Evolutionary conservation across 1,140 invertebrate species (phyloP).

Genomic region (Zaprionus inermis): DNA sequence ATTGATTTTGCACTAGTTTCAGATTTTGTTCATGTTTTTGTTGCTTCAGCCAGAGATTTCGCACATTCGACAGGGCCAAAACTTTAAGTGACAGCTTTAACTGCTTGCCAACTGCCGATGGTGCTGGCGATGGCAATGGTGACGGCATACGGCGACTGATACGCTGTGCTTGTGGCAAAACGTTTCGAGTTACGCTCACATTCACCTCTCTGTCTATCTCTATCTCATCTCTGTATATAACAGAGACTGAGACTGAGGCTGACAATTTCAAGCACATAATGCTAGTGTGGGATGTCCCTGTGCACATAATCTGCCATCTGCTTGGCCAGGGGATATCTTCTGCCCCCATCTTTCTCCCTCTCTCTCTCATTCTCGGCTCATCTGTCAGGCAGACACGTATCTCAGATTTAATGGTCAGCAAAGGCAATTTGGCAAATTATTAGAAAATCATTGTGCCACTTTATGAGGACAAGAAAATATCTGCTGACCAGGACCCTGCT

Average conservation of each 20-base stretch:
- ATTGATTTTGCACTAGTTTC: conserved; percentile 74
- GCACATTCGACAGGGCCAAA: conserved; percentile 9
- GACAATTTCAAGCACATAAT: conserved; percentile 68
- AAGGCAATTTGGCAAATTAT: conserved; percentile 83
- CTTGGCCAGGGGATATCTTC: conserved; percentile 17
- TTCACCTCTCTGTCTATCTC: conserved; percentile 28
- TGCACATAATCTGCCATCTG: conserved; percentile 70
- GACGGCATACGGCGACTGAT: no score
- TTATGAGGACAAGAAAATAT: conserved; percentile 45
- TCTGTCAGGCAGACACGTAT: conserved; percentile 62
- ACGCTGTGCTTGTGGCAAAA: conserved; percentile 9
- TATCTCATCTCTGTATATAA: not conserved
- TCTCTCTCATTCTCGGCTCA: not conserved
- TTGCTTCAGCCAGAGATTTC: conserved; percentile 31
- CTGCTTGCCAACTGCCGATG: conserved; percentile 19
- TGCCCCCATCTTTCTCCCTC: not conserved
- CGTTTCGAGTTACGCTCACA: conserved; percentile 51
- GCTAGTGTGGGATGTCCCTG: conserved; percentile 21
- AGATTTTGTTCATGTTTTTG: conserved; percentile 50
- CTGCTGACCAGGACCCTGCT: not conserved
- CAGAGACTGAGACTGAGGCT: conserved; percentile 20
- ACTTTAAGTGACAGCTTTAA: conserved; percentile 52
- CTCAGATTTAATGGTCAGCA: conserved; percentile 80
- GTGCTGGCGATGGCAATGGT: not conserved
- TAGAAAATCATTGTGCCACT: conserved; percentile 83